Conservation (phyloP, 2,113 vertebrate genomes). For the Pao palembangensis region DNA sequence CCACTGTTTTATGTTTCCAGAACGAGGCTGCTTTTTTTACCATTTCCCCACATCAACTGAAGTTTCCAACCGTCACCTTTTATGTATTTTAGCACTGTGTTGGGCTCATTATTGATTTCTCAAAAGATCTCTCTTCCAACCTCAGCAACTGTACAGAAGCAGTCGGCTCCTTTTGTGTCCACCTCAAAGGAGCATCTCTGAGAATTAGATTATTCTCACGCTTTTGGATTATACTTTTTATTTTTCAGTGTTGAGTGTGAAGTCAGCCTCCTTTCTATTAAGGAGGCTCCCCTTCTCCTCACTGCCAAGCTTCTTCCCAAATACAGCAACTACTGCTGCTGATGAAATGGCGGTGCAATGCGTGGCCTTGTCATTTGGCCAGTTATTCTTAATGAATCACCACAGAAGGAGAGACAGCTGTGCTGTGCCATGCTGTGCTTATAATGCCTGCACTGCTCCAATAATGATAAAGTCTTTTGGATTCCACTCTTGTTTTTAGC, state of each 20-base stretch:
- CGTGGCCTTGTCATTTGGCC: slow-evolving; percentile 67
- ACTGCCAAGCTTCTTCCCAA: slow-evolving; percentile 55
- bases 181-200: slow-evolving; percentile 31
- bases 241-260: slow-evolving; percentile 49
- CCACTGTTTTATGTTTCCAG: slow-evolving; percentile 17
- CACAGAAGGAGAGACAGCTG: slow-evolving; percentile 45
- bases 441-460: slow-evolving; percentile 45
- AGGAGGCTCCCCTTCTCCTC: slow-evolving; percentile 55
- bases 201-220: slow-evolving; percentile 24
- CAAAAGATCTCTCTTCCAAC: slow-evolving; percentile 49
- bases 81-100: slow-evolving; percentile 37
- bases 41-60: slow-evolving; percentile 32
- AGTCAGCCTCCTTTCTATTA: slow-evolving; percentile 61
- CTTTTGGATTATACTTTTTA: slow-evolving; percentile 56
- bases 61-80: slow-evolving; percentile 36
- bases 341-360: slow-evolving; percentile 70
- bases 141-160: slow-evolving; percentile 19
- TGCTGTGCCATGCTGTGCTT: slow-evolving; percentile 42
- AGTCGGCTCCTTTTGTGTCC: slow-evolving; percentile 35
- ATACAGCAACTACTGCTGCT: slow-evolving; percentile 59
- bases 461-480: slow-evolving; percentile 30
- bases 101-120: slow-evolving; percentile 59
- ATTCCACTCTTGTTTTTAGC: slow-evolving; percentile 38
- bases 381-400: slow-evolving; percentile 69
- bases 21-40: slow-evolving; percentile 33